Percentiles rank a stretch among this genome's conserved stretches.
Evolutionary conservation across 2,113 vertebrate species (phyloP).

Genomic region (Elanus axillaris): DNA sequence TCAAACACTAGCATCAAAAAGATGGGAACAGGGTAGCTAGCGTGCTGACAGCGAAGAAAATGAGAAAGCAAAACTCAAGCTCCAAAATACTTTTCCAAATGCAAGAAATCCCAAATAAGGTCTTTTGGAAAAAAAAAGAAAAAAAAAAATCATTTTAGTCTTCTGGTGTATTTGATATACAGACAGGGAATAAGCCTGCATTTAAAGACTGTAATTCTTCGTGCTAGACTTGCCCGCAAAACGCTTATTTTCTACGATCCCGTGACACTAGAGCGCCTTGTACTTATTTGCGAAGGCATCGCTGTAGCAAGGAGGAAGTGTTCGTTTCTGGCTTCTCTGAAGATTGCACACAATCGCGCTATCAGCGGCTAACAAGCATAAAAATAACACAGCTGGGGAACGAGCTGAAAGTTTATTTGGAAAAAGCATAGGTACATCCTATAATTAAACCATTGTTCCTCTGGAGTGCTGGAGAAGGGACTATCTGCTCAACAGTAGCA

Average conservation of each 20-base stretch:
- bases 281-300: neutral
- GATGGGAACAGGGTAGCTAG: neutral
- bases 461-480: neutral
- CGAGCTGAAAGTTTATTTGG: conserved; percentile 33
- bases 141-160: neutral
- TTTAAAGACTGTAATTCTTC: neutral
- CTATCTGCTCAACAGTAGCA: conserved; percentile 7
- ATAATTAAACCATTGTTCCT: conserved; percentile 42
- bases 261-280: neutral
- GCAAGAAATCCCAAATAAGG: neutral
- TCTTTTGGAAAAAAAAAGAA: neutral
- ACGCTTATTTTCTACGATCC: neutral
- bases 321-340: conserved; percentile 10
- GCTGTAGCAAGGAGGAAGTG: neutral
- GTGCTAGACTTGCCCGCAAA: neutral
- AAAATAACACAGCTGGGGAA: conserved; percentile 34
- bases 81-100: neutral
- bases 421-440: conserved; percentile 43
- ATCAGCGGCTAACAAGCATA: neutral
- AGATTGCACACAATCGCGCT: neutral
- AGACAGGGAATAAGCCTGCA: neutral
- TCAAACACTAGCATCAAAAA: neutral
- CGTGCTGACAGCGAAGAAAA: neutral
- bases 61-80: neutral
- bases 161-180: neutral